phyloP scores from a whole-genome alignment of 2,797 vertebrate species.

The Pseudochromis fuscus region DNA sequence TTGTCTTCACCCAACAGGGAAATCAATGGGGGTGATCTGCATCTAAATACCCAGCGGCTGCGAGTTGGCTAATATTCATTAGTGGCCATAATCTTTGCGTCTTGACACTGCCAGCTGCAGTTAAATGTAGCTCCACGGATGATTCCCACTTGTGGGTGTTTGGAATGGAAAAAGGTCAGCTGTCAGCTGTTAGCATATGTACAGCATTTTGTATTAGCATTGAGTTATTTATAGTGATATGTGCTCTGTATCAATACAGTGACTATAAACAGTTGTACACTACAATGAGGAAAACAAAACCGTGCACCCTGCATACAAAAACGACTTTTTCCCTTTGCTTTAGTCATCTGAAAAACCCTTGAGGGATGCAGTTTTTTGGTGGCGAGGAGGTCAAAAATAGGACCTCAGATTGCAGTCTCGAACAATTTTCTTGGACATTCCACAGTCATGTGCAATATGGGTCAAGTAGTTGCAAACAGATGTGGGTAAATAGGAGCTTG shows the following conservation, averaged over 20 bases:
- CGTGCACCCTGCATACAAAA: too few species aligned
- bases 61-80: conserved; percentile 74
- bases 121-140: conserved; percentile 57
- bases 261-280: conserved; percentile 10
- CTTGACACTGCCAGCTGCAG: conserved; percentile 68
- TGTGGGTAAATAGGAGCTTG: conserved; percentile 66
- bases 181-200: conserved; percentile 43
- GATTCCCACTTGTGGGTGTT: conserved; percentile 46
- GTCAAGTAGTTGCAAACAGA: conserved; percentile 79
- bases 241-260: conserved; percentile 13
- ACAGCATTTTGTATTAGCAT: conserved; percentile 23
- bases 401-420: conserved; percentile 43
- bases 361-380: conserved; percentile 1
- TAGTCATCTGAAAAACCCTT: not conserved
- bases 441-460: conserved; percentile 52
- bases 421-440: conserved; percentile 54
- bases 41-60: conserved; percentile 63
- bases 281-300: not conserved
- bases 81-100: conserved; percentile 70
- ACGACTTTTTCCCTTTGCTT: not conserved
- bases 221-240: conserved; percentile 52
- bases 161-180: conserved; percentile 61
- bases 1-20: conserved; percentile 70
- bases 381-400: conserved; percentile 45
- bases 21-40: conserved; percentile 64